A percentile compares a stretch with the other conserved stretches of the same genome.
Evolutionary conservation across 2,113 vertebrate species (phyloP).

Genomic region (Zingel zingel): DNA sequence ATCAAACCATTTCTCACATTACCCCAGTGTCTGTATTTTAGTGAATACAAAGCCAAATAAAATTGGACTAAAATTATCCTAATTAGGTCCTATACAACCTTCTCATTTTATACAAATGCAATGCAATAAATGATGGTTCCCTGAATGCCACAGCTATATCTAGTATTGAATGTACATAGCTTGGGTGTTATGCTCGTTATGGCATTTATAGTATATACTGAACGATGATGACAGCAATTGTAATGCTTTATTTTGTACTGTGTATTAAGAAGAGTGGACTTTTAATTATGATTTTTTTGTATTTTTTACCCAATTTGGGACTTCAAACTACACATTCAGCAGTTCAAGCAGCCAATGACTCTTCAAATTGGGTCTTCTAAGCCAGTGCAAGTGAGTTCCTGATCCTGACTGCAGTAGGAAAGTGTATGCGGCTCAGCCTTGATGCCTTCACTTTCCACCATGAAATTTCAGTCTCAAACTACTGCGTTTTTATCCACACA

Average conservation of each 20-base stretch:
- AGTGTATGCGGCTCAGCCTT: not conserved
- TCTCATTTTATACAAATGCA: not conserved
- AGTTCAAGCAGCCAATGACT: not conserved
- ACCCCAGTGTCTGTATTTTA: not conserved
- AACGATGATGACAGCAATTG: too few species aligned
- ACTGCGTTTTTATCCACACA: not conserved
- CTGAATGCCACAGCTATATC: not conserved
- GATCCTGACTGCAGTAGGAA: constrained; percentile 14
- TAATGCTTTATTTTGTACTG: not conserved
- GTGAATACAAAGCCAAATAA: not conserved
- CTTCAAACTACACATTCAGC: not conserved
- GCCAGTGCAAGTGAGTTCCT: not conserved
- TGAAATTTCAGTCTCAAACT: not conserved
- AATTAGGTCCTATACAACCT: not conserved
- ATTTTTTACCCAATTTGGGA: not conserved
- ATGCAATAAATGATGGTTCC: not conserved
- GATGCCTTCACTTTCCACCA: constrained; percentile 3
- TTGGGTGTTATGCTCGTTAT: not conserved
- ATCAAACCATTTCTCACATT: not conserved
- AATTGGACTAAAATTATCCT: not conserved
- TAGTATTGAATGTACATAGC: not conserved
- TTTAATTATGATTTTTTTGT: too few species aligned
- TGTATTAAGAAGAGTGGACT: not conserved
- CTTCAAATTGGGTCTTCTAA: not conserved
- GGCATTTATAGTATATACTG: too few species aligned